Evolutionary conservation across 2,113 vertebrate genomes (phyloP), one percentile per base, ranked within the genome.

Genomic region (Myiagra hebetior): DNA sequence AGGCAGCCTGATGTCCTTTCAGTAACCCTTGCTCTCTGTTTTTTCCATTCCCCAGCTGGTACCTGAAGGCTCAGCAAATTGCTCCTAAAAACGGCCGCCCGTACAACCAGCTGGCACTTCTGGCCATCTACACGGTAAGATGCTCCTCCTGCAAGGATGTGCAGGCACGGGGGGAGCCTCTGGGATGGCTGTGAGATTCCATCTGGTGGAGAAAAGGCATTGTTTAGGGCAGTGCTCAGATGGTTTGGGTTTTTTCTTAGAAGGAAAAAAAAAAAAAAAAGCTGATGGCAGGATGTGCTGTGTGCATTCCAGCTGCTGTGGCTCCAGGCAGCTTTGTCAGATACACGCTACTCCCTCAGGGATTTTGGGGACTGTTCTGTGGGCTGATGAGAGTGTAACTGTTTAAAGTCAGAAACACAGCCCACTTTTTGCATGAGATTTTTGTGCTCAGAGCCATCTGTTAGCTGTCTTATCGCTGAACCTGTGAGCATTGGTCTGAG

Each of bases 21-120:
- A 44, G 35, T 96, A 49, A 62, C 42, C 4, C 31, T n/a, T 62
- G 85, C 35, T 67, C 21, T 84, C 60, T 91, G 30, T 14, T 87
- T 82, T 44, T 91, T 79, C 42, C 27, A 56, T 81, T 72, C 64
- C 63, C 97, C 77, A 99, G 99, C 95, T 99, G 99, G 99, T 99
- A 99, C 97, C 97, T 99, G 97, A 99, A 99, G 97, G 99, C 99
- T 75, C 99, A 99, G 96, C 99, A 99, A 91, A 99, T 99, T 89
- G 99, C 99, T 88, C 99, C 99, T 20, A 99, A 99, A 97, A 99
- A 99, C 33, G 99, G 99, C 37, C 98, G 99, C 33, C 99, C 99
- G 0, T 99, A 99, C 97, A 99, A 99, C 96, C 99, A 99, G 97
- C 96, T 99, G 93, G 99, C 99, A 4, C 98, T 99, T 42, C 97